Base-by-base conservation (phyloP, 2,113 vertebrate species). In the Apteryx mantelli region DNA sequence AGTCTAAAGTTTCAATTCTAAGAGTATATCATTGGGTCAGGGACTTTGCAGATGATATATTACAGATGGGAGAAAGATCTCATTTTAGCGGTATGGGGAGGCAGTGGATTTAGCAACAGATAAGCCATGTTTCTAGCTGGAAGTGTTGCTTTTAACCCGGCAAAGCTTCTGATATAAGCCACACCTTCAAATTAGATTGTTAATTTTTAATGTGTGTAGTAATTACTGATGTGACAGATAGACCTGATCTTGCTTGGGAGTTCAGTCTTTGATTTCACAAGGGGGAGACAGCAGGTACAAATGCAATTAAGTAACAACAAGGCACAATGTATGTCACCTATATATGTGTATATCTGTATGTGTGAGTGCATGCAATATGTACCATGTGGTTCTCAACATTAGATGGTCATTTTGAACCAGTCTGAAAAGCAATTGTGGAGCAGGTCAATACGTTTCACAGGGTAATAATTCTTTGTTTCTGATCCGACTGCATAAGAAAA, bases 121-220 rank as follows among this genome's bases (percentile, higher is more conserved):
- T 70, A 91, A 74, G 71, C 86, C 76, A 3, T 6, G 38, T 38
- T 91, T 71, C 55, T 76, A 74, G 81, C 44, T 88, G 77, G 15
- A 89, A 95, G 70, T 13, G 24, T 52, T 88, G 14, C 71, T 78
- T 93, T 96, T 85, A 95, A 86, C 77, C 68, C 83, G 82, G 32
- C 86, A 87, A 89, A 82, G 64, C 52, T 87, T 85, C 83, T 70
- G 74, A 82, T 86, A 81, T 52, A 88, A 66, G 53, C 86, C 86
- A 91, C 84, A 88, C 85, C 91, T 96, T 95, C 75, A 63, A 92
- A 81, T 93, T 83, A 95, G 83, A 60, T 86, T 74, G 82, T 89
- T 95, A 93, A 89, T 95, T 91, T 96, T 96, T 95, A 77, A 96
- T 95, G 91, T 40, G 18, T 36, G 77, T 90, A 93, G 85, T 84